Base-by-base conservation (phyloP, 2,797 vertebrate genomes). In the Scomberomorus guttatus region DNA sequence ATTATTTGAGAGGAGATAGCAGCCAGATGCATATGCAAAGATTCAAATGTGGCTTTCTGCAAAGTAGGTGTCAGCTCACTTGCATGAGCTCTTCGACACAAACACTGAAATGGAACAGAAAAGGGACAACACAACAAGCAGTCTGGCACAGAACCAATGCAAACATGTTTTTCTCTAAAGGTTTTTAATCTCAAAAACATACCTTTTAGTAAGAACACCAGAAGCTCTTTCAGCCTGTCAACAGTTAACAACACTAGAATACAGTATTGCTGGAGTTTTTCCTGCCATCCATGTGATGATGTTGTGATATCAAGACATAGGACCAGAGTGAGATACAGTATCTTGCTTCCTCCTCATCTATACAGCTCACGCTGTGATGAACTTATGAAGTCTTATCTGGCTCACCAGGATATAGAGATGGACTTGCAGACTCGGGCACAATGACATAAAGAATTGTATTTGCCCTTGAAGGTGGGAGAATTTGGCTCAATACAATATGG, bases 21-120 rank as follows among this genome's bases (percentile, higher is more conserved):
- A 11, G n/a, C 83, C 90, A 88, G 89, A 89, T 90, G 89, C 73
- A 75, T 72, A 75, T 83, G 81, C 76, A 89, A 75, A 85, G 66
- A 89, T 85, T 78, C 64, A 85, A 77, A 78, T 87, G 48, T 61
- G 52, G 34, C 66, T 80, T 37, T 73, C 29, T 75, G 55, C 61
- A 72, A 75, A 82, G 75, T 76, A 61, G 56, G 57, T 69, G 79
- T 81, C 71, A 32, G 22, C 65, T 81, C 11, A 42, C 64, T 71
- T 67, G 73, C 69, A 44, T 50, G 27, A 77, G 50, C 32, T 50
- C 24, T 39, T 55, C 32, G 9, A 58, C 54, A 65, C 52, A 67
- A 60, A 70, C 58, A 27, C 27, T 13, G 15, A 87, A 81, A 75
- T 51, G 34, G 50, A 77, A 54, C 12, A 24, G 48, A 59, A 60